phyloP scores from a whole-genome alignment of 2,797 vertebrate genomes.

The Rhadinocentrus ornatus region DNA sequence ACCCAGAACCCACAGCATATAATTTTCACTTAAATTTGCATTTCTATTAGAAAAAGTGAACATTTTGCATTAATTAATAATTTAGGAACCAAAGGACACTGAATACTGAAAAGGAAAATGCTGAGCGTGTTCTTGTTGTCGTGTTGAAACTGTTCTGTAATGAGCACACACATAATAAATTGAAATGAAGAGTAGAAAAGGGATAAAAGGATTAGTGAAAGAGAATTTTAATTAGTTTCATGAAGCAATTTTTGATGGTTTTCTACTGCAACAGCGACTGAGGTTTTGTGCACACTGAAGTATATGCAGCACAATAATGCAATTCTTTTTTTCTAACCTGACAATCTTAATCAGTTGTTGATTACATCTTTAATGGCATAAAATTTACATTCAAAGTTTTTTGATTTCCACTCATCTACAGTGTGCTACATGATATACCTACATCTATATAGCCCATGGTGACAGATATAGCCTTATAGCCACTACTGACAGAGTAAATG shows the following conservation, averaged over 20 bases:
- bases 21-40: constrained; percentile 12
- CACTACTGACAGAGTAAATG: constrained; percentile 67
- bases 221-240: constrained; percentile 60
- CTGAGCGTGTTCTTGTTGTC: constrained; percentile 17
- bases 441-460: constrained; percentile 39
- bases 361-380: constrained; percentile 24
- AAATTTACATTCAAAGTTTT: constrained; percentile 43
- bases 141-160: constrained; percentile 41
- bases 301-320: constrained; percentile 16
- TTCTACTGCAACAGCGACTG: constrained; percentile 34
- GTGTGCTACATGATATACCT: constrained; percentile 32
- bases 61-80: constrained; percentile 6
- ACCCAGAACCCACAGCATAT: not conserved
- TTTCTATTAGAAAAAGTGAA: constrained; percentile 8
- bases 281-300: too few species aligned
- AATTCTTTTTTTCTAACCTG: constrained; percentile 45
- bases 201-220: constrained; percentile 67
- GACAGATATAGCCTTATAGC: constrained; percentile 61
- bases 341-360: constrained; percentile 45
- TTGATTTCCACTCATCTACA: constrained; percentile 47
- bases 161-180: constrained; percentile 47
- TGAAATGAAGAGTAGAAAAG: constrained; percentile 35
- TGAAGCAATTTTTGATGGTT: constrained; percentile 39
- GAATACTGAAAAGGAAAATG: constrained; percentile 25
- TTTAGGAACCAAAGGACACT: constrained; percentile 31